These are phyloP conservation scores for Vanessa cardui DNA, from an alignment of 2,888 invertebrate genomes.

Conservation along the genomic window DNA sequence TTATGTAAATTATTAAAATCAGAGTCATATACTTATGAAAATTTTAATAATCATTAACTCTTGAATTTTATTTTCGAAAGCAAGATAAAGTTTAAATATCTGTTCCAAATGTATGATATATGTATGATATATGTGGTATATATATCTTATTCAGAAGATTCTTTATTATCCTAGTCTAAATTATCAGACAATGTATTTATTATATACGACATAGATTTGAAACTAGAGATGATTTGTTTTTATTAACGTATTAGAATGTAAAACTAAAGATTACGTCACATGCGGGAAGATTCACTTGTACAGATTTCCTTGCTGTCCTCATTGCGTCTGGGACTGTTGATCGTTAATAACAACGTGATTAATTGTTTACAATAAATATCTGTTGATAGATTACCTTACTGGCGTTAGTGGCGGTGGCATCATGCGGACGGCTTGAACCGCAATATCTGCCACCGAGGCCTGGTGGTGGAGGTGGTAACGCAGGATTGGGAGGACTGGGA, in stretches of 20 bases:
- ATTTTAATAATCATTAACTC: too few species aligned
- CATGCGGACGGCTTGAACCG: conserved; percentile 64
- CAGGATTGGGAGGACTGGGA: conserved; percentile 45
- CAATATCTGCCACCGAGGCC: conserved; percentile 61
- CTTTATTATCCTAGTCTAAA: too few species aligned
- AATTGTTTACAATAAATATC: conserved; percentile 14
- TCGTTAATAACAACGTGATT: conserved; percentile 19
- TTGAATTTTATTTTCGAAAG: too few species aligned
- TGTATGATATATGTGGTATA: too few species aligned
- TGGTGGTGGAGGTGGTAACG: conserved; percentile 49
- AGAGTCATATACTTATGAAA: not conserved
- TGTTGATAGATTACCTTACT: conserved; percentile 48
- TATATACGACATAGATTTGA: too few species aligned
- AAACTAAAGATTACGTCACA: conserved; percentile 1
- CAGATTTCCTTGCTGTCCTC: conserved; percentile 10
- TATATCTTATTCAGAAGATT: too few species aligned
- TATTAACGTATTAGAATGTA: not conserved
- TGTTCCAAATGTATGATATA: too few species aligned
- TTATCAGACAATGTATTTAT: too few species aligned
- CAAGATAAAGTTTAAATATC: too few species aligned
- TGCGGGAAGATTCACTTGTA: conserved; percentile 4
- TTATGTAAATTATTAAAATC: not conserved
- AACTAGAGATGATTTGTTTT: not conserved
- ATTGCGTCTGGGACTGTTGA: conserved; percentile 6
- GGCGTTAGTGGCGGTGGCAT: conserved; percentile 60